Percentiles rank a stretch among this genome's conserved stretches.
Conservation (phyloP, 2,888 invertebrate genomes). For the Scaeva pyrastri region DNA sequence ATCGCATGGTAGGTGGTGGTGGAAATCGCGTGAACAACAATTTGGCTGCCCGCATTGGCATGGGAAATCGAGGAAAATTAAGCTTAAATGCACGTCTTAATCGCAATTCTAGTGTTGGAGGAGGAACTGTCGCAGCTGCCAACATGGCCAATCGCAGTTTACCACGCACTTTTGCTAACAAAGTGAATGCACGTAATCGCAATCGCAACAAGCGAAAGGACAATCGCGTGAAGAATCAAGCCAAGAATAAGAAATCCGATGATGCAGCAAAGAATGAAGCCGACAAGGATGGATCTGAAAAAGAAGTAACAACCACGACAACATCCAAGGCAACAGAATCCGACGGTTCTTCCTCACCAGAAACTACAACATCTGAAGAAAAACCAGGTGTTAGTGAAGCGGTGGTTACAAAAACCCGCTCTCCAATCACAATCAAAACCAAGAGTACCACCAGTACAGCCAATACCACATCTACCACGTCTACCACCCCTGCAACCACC, state of each 20-base stretch:
- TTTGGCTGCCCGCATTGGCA: conserved; percentile 59
- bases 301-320: conserved; percentile 31
- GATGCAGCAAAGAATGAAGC: conserved; percentile 19
- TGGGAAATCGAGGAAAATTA: conserved; percentile 66
- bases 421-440: conserved; percentile 55
- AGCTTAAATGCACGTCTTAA: conserved; percentile 74
- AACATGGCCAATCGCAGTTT: conserved; percentile 69
- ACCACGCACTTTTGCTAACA: conserved; percentile 72
- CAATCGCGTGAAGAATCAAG: conserved; percentile 68
- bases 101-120: conserved; percentile 69
- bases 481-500: conserved; percentile 52
- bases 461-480: conserved; percentile 31
- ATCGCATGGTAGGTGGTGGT: conserved; percentile 75
- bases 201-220: conserved; percentile 75
- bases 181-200: conserved; percentile 75
- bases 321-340: conserved; percentile 30
- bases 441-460: conserved; percentile 45
- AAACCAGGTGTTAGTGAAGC: conserved; percentile 35
- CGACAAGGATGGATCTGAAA: conserved; percentile 44
- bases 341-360: conserved; percentile 32
- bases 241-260: conserved; percentile 65
- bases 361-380: conserved; percentile 40
- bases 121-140: conserved; percentile 46
- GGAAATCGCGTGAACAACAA: conserved; percentile 75
- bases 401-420: conserved; percentile 57